Evolutionary conservation across 2,113 vertebrate genomes (phyloP), one percentile per base, ranked within the genome.

Genomic region (Oncorhynchus nerka): DNA sequence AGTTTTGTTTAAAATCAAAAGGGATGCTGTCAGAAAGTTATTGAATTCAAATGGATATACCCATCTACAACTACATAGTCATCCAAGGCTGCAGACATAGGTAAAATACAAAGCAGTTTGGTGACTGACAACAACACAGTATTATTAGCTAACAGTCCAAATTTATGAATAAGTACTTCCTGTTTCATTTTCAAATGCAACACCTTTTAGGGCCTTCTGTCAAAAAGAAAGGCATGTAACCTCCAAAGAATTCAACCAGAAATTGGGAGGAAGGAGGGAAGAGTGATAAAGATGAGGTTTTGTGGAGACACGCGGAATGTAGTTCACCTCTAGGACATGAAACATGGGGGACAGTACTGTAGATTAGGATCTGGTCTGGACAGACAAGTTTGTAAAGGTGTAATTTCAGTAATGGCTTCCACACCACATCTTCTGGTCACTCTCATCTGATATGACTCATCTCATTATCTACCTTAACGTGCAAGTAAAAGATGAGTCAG

Each of bases 331-430:
- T 80, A 70, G 73, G 83, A 75, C 82, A 83, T 73, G 68, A 81
- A 88, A 83, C 78, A 84, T 39, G 65, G 75, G 68, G 74, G 59
- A 78, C 64, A 49, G 74, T 55, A 55, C 15, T 55, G 15, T 84
- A 91, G 84, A 93, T 90, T 86, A 91, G 81, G 71, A 91, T 79
- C 81, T 59, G 75, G 80, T 89, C 81, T 80, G 83, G 87, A 82
- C 75, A 84, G 91, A 92, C 82, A 51, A 64, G 82, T 94, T 89
- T 85, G 76, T 81, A 65, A 67, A 26, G 20, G 11, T 1, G 76
- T 86, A 82, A 82, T 86, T 86, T 81, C 83, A 86, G 80, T 79
- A 72, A 86, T 82, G 82, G 68, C 22, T 51, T 8, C 81, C 76
- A 80, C 78, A 81, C 83, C 78, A 48, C 74, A 86, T 83, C 77